phyloP scores from a whole-genome alignment of 2,113 vertebrate genomes.

The Psittacus erithacus region DNA sequence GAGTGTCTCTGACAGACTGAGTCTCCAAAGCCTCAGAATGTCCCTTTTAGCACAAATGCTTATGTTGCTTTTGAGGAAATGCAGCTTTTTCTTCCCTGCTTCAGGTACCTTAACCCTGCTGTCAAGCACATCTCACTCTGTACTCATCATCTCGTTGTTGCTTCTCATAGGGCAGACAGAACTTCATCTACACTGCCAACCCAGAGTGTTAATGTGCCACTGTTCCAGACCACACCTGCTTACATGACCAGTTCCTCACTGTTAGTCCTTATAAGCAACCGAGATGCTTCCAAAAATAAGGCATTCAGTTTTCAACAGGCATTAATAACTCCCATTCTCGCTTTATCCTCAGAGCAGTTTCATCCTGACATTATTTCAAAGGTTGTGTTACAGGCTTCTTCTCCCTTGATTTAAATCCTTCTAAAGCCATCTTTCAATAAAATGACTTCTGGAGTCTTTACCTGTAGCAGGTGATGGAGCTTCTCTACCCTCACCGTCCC shows the following conservation, averaged over 20 bases:
- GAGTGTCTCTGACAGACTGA: accelerated
- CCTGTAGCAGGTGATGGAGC: accelerated
- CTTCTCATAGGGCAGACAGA: neutral
- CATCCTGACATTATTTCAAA: neutral
- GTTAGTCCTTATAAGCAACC: neutral
- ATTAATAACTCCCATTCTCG: neutral
- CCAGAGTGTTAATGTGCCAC: neutral
- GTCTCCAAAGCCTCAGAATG: neutral
- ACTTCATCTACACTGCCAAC: neutral
- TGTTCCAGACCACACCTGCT: neutral
- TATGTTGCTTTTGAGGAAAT: neutral
- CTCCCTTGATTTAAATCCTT: neutral
- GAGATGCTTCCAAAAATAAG: neutral
- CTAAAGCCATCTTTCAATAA: neutral
- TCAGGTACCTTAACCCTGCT: neutral
- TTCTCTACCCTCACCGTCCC: neutral
- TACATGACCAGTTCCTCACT: neutral
- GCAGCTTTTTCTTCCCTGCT: neutral
- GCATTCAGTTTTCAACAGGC: neutral
- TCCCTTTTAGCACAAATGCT: neutral
- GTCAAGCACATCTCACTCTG: neutral
- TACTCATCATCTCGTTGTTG: neutral
- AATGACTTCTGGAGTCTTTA: neutral
- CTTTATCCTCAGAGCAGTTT: neutral
- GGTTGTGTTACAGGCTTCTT: neutral